Evolutionary conservation across 2,888 invertebrate genomes (phyloP).

Genomic region (Cantharis lateralis): DNA sequence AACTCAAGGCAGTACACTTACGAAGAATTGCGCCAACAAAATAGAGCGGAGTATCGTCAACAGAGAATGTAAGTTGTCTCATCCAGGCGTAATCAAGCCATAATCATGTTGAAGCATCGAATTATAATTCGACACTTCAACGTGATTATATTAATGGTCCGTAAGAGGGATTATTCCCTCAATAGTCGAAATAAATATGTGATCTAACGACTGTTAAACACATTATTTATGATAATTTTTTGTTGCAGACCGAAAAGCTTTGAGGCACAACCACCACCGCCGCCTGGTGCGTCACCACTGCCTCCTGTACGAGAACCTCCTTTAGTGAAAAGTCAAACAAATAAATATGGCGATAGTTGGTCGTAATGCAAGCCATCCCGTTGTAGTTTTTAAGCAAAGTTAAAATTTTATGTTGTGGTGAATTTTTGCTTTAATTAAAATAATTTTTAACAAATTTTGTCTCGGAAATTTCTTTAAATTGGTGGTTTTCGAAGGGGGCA

Average conservation of each 20-base stretch:
- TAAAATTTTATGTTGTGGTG: background rate
- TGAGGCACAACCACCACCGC: conserved; percentile 21
- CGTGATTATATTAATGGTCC: too few relatives aligned
- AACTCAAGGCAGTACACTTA: conserved; percentile 62
- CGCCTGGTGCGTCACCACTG: conserved; percentile 13
- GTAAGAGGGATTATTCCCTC: too few relatives aligned
- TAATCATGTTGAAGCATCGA: too few relatives aligned
- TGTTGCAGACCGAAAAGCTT: background rate
- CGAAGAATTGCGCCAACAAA: conserved; percentile 72
- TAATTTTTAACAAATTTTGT: background rate
- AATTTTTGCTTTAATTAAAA: background rate
- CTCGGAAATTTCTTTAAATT: background rate
- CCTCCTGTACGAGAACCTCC: conserved; percentile 14
- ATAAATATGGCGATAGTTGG: conserved; percentile 46
- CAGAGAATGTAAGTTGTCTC: conserved; percentile 38
- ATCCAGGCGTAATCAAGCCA: too few relatives aligned
- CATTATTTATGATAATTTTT: background rate
- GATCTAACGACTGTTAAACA: too few relatives aligned
- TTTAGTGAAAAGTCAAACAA: conserved; percentile 31
- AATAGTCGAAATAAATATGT: too few relatives aligned
- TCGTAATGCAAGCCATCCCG: conserved; percentile 21
- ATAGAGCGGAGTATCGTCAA: conserved; percentile 66
- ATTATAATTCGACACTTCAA: too few relatives aligned
- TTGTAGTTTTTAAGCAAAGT: background rate
- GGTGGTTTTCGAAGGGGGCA: background rate